Evolutionary conservation across 2,797 vertebrate species (phyloP), one percentile per base, ranked within the genome.

Genomic region (Paedocypris micromegethes): DNA sequence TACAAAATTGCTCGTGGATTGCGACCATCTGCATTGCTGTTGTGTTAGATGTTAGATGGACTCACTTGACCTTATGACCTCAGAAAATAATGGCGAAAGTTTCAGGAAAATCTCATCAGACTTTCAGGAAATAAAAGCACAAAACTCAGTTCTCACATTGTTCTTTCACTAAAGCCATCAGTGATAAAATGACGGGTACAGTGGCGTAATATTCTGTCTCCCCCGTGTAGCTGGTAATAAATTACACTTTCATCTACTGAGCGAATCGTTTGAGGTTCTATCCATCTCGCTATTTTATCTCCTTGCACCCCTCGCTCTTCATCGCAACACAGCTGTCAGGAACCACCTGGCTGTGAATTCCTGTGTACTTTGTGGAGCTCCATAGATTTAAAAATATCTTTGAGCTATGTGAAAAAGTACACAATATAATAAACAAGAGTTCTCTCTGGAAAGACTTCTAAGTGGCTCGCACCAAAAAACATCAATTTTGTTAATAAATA

Each of bases 161-260:
- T 83, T 74, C 84, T 87, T 89, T 89, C 84, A 84, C 87, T 92
- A 88, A 90, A 86, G 78, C 81, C 86, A 86, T 87, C 88, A 88
- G 85, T 82, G 84, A 86, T 74, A 81, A 86, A 84, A 90, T 84
- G 86, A 73, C 78, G 71, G 78, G 80, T 82, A 77, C 84, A 83
- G 83, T 83, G 86, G 86, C 86, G 85, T 85, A 88, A 83, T 88
- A 87, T 77, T 82, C 84, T 84, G 84, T 89, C 88, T 91, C 84
- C 87, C 80, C 80, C 83, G 87, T 91, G 88, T 82, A 86, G 85
- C 86, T 56, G 37, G 86, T 91, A 90, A 92, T 91, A 90, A 90
- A 93, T 89, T 90, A 90, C 83, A 85, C 88, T 88, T 88, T 91
- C 88, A 86, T 85, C 79, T 83, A 80, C 76, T 80, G 83, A 80